Conservation (phyloP, 2,888 invertebrate species). For the Tiliacea citrago region DNA sequence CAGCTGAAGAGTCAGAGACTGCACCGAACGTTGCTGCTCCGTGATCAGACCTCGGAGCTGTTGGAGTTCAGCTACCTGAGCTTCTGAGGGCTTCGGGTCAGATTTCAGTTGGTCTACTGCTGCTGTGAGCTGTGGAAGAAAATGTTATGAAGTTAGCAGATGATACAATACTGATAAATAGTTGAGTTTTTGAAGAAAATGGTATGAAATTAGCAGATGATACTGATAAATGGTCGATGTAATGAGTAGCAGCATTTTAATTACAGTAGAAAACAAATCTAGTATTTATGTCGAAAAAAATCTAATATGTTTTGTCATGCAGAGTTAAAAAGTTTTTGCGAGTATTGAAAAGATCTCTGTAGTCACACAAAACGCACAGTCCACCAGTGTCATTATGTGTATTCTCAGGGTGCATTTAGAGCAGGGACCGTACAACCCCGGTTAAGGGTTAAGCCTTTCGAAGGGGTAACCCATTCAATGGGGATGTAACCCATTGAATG, state of each 20-base stretch:
- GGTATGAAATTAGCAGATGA: too few species aligned
- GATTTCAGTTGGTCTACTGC: conserved; percentile 78
- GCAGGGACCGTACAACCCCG: too few species aligned
- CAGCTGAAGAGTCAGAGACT: conserved; percentile 89
- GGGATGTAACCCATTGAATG: too few species aligned
- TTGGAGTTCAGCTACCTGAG: conserved; percentile 82
- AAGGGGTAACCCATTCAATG: too few species aligned
- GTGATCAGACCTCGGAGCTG: conserved; percentile 88
- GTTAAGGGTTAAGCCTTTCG: too few species aligned
- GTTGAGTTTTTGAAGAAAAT: too few species aligned
- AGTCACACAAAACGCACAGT: not conserved
- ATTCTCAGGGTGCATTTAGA: not conserved
- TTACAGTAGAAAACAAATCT: not conserved
- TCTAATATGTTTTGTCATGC: not conserved
- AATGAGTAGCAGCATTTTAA: not conserved
- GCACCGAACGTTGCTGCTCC: conserved; percentile 91
- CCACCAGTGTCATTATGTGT: not conserved
- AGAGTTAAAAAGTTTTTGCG: not conserved
- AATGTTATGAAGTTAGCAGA: not conserved
- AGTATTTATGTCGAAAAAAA: not conserved
- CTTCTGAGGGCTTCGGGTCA: conserved; percentile 74
- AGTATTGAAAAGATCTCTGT: not conserved
- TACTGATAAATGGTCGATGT: too few species aligned
- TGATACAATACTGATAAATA: not conserved
- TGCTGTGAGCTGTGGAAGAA: conserved; percentile 73